Base-by-base conservation (phyloP, 2,113 vertebrate species). In the Ceyx cyanopectus region DNA sequence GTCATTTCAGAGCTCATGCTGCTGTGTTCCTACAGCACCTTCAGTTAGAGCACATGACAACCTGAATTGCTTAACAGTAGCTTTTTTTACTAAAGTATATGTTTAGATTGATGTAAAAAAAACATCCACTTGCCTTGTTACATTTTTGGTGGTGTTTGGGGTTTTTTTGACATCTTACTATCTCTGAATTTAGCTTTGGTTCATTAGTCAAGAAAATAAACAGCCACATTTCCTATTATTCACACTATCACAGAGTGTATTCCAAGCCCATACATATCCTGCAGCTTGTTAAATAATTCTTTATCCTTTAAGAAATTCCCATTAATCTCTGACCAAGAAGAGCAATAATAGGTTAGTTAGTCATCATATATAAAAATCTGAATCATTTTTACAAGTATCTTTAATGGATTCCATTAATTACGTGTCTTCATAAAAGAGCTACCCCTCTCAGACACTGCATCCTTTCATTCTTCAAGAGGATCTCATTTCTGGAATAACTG, bases 341-440 rank as follows among this genome's bases (percentile, higher is more conserved):
- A 97, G 95, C 95, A 97, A 95, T 97, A 97, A 97, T 94, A 97
- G 97, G 97, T 97, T 97, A 97, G 96, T 96, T 97, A 97, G 97
- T 97, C 97, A 96, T 97, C 97, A 96, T 93, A 96, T 95, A 97
- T 92, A 96, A 93, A 97, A 97, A 97, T 97, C 95, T 94, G 97
- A 97, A 95, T 97, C 80, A 97, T 95, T 96, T 97, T 95, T 96
- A 95, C 93, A 97, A 97, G 96, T 97, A 92, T 96, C 94, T 97
- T 96, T 97, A 97, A 97, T 97, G 96, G 94, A 61, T 88, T 97
- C 95, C 90, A 93, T 97, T 97, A 97, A 94, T 96, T 97, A 95
- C 32, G 2, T 91, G 91, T 95, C 96, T 97, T 92, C 93, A 94
- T 96, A 95, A 95, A 83, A 91, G 96, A 53, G 9, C 78, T 85